Evolutionary conservation across 2,113 vertebrate genomes (phyloP).

Genomic region (Rhinopithecus roxellana): DNA sequence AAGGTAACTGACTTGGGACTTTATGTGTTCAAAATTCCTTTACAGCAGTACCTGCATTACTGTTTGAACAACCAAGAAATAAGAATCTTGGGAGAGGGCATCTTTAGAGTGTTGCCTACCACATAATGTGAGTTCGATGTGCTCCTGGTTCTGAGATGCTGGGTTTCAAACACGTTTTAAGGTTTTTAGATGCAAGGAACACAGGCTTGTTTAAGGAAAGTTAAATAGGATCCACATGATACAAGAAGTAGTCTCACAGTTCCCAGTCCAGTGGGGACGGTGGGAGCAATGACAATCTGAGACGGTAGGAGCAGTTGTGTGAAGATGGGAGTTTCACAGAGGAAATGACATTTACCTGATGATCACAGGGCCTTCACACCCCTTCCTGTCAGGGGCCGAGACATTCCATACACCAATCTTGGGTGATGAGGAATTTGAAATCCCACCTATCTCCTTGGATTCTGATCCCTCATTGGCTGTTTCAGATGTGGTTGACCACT

Average conservation of each 20-base stretch:
- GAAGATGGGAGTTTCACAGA: constrained; percentile 88
- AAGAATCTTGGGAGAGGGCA: not conserved
- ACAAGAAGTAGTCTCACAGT: not conserved
- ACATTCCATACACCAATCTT: constrained; percentile 94
- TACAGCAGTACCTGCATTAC: not conserved
- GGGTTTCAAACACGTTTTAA: not conserved
- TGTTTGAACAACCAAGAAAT: not conserved
- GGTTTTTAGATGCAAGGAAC: not conserved
- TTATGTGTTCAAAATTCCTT: not conserved
- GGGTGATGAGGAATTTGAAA: constrained; percentile 95
- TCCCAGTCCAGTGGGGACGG: no score
- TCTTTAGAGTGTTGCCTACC: not conserved
- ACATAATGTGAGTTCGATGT: not conserved
- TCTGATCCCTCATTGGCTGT: constrained; percentile 90
- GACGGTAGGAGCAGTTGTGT: no score
- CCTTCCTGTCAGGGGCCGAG: constrained; percentile 93
- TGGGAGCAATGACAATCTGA: no score
- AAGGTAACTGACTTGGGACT: not conserved
- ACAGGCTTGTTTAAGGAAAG: not conserved
- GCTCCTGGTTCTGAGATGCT: not conserved
- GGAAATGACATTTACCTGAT: constrained; percentile 92
- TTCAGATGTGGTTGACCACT: constrained; percentile 91
- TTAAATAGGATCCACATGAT: not conserved
- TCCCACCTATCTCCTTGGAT: constrained; percentile 93
- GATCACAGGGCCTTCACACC: constrained; percentile 89